phyloP scores from a whole-genome alignment of 2,797 vertebrate species.

The Leptatherina wallacei region DNA sequence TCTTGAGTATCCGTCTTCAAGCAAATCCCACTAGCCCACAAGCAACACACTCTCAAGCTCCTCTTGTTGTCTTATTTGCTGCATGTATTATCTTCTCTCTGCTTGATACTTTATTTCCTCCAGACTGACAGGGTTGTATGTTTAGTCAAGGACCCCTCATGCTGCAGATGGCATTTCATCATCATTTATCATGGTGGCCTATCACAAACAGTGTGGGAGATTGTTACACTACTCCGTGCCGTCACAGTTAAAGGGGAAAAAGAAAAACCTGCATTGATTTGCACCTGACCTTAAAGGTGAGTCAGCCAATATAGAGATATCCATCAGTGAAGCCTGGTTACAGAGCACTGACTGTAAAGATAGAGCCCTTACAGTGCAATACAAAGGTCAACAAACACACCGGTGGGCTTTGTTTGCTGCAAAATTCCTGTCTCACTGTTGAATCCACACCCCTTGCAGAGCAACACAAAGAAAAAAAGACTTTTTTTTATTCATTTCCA shows the following conservation, averaged over 20 bases:
- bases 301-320: slow-evolving; percentile 74
- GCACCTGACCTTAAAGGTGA: slow-evolving; percentile 72
- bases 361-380: slow-evolving; percentile 64
- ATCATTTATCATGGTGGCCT: slow-evolving; percentile 58
- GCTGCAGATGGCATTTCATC: slow-evolving; percentile 48
- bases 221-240: slow-evolving; percentile 35
- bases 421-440: slow-evolving; percentile 16
- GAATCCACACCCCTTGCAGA: slow-evolving; percentile 26
- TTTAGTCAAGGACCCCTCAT: slow-evolving; percentile 53
- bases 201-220: slow-evolving; percentile 44
- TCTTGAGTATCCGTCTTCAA: slow-evolving; percentile 47
- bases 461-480: not conserved
- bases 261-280: slow-evolving; percentile 69
- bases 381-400: slow-evolving; percentile 74
- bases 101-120: slow-evolving; percentile 51
- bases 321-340: slow-evolving; percentile 70
- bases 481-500: not conserved
- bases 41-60: slow-evolving; percentile 37
- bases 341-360: slow-evolving; percentile 53
- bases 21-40: slow-evolving; percentile 37
- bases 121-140: slow-evolving; percentile 40
- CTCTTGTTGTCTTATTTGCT: slow-evolving; percentile 46
- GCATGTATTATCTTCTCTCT: slow-evolving; percentile 41
- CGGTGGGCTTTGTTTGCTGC: slow-evolving; percentile 40
- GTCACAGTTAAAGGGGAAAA: slow-evolving; percentile 61